Conservation (phyloP, 2,797 vertebrate genomes). For the Semotilus atromaculatus region DNA sequence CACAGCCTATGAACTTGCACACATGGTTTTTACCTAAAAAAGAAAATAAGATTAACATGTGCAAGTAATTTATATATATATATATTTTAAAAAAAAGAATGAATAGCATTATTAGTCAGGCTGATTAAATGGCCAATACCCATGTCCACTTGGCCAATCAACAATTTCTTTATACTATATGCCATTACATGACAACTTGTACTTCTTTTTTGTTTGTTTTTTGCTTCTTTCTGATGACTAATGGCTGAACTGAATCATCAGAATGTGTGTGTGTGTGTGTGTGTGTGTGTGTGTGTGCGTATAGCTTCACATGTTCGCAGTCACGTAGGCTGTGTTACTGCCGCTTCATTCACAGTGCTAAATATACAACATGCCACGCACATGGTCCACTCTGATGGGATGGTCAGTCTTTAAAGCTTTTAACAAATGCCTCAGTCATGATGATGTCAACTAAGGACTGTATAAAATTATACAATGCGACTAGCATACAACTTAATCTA, state of each 20-base stretch:
- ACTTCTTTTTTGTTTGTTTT: background rate
- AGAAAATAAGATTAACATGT: constrained; percentile 32
- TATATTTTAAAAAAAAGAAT: background rate
- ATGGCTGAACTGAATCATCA: constrained; percentile 35
- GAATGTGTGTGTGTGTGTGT: constrained; percentile 2
- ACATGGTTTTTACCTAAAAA: constrained; percentile 88
- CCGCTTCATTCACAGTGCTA: constrained; percentile 37
- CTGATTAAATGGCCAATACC: background rate
- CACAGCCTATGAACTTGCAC: constrained; percentile 97
- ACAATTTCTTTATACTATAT: background rate
- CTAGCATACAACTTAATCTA: background rate
- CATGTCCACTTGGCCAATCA: background rate
- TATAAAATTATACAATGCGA: background rate
- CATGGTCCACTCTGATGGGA: background rate
- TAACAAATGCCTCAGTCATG: background rate
- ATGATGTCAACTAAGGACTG: background rate
- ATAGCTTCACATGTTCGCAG: constrained; percentile 22
- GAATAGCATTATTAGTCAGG: background rate
- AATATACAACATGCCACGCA: constrained; percentile 15
- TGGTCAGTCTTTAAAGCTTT: background rate
- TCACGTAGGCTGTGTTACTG: constrained; percentile 50
- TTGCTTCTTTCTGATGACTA: constrained; percentile 38
- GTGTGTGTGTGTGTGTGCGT: constrained; percentile 3
- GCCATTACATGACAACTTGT: background rate
- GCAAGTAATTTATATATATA: background rate